Base-by-base conservation (phyloP, 1,140 invertebrate genomes). In the Calephelis nemesis region DNA sequence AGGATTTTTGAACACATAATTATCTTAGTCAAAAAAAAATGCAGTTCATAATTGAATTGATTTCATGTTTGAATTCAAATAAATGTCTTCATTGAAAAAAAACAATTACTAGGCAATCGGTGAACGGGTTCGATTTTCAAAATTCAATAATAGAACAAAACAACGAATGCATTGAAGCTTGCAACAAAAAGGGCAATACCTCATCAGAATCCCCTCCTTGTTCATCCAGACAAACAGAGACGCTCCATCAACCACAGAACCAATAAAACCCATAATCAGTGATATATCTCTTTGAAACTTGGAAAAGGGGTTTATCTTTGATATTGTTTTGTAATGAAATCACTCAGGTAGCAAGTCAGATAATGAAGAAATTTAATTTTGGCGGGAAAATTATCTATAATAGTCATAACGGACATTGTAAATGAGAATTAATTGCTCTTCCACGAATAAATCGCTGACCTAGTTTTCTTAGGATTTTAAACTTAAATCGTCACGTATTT, bases 121-220 rank as follows among this genome's bases (percentile, higher is more conserved):
- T 30, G 30, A 30, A 30, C 30, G 30, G 30, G 30, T 45, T 45
- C 42, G 42, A 45, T 45, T 45, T 45, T 45, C 6, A 5, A 45
- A 45, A 45, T 45, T 45, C 15, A 52, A 52, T 52, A 52, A 47
- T 67, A 42, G 54, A 15, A 62, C 66, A 72, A 62, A 74, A 75
- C 75, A 77, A 75, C 77, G 73, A n/a, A 68, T 71, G 65, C 48
- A 52, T 47, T 11, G 58, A 13, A 63, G 19, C 62, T 68, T 66
- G 74, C 69, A 67, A 72, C 73, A 83, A 85, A 84, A 83, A 84
- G 75, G 78, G 72, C 76, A 79, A 83, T 79, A 83, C 77, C 74
- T 76, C 79, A 81, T 74, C 78, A 72, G 77, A 82, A 82, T 73
- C 81, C 79, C 77, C 73, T 71, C 62, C 63, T 66, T 73, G 69